These are phyloP conservation scores for Turritopsis rubra DNA, from an alignment of 30 jellyfish, hydroid and myxozoan genomes.

Conservation along the genomic window DNA sequence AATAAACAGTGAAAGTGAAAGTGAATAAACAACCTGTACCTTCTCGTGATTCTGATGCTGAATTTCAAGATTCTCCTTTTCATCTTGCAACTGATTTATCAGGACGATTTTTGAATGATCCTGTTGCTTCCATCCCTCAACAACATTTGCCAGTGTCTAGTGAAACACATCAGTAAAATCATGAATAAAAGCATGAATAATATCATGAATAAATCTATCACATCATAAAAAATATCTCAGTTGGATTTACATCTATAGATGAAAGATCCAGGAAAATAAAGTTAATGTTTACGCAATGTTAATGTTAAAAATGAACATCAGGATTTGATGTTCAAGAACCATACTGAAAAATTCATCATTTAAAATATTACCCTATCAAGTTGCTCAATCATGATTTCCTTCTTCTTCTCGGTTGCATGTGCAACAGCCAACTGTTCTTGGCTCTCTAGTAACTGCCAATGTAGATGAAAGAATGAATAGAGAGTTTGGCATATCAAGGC, in stretches of 20 bases:
- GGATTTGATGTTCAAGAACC: too few species aligned
- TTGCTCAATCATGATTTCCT: constrained; percentile 1
- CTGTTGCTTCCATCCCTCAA: constrained; percentile 13
- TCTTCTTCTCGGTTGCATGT: neutral
- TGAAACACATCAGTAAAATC: neutral
- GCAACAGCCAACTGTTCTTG: constrained; percentile 11
- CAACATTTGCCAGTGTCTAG: constrained; percentile 9
- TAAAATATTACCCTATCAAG: neutral
- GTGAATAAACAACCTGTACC: neutral
- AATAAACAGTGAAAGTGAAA: neutral
- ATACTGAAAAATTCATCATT: neutral
- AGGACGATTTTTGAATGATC: neutral
- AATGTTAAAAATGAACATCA: too few species aligned
- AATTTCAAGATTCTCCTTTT: neutral
- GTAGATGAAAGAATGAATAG: neutral
- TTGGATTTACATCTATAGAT: too few species aligned
- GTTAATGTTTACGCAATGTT: too few species aligned
- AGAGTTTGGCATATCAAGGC: too few species aligned
- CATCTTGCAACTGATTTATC: neutral
- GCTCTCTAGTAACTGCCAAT: neutral
- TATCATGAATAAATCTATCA: too few species aligned
- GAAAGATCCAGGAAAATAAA: too few species aligned
- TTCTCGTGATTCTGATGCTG: neutral
- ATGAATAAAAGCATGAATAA: too few species aligned
- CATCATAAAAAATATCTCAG: too few species aligned